These are phyloP conservation scores for Hippocampus guttulatus DNA, from an alignment of 2,113 vertebrate genomes.

Conservation along the genomic window DNA sequence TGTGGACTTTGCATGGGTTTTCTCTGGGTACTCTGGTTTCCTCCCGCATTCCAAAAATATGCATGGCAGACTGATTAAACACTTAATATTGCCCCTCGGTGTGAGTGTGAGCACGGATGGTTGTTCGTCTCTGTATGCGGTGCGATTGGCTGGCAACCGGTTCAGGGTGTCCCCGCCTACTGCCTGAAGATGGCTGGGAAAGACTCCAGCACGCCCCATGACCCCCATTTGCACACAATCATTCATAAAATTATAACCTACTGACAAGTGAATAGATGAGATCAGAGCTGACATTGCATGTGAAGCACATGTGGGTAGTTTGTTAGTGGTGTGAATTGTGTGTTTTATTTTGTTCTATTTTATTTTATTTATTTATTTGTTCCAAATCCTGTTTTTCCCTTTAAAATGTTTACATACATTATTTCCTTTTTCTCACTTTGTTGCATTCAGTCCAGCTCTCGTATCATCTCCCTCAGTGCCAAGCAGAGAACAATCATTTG, in stretches of 20 bases:
- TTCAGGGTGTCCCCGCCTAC: too few relatives aligned
- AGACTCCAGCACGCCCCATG: too few relatives aligned
- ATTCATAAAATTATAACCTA: not conserved
- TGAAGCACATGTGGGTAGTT: constrained; percentile 18
- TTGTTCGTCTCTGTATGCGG: too few relatives aligned
- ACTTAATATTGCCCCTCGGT: too few relatives aligned
- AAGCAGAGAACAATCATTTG: constrained; percentile 54
- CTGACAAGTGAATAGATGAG: not conserved
- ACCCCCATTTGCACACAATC: not conserved
- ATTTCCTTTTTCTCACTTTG: constrained; percentile 23
- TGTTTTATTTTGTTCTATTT: constrained; percentile 11
- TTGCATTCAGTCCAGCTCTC: constrained; percentile 7
- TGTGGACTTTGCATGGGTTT: too few relatives aligned
- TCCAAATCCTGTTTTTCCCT: not conserved
- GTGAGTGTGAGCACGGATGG: too few relatives aligned
- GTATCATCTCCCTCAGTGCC: constrained; percentile 2
- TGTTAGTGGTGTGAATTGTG: constrained; percentile 33
- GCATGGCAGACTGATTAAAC: too few relatives aligned
- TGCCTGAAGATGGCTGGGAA: too few relatives aligned
- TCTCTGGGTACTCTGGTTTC: too few relatives aligned
- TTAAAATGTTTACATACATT: not conserved
- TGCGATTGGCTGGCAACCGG: too few relatives aligned
- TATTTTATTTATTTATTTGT: constrained; percentile 1
- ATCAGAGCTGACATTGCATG: constrained; percentile 22
- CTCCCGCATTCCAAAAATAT: too few relatives aligned